phyloP scores from a whole-genome alignment of 2,888 invertebrate species.

The Mimas tiliae region DNA sequence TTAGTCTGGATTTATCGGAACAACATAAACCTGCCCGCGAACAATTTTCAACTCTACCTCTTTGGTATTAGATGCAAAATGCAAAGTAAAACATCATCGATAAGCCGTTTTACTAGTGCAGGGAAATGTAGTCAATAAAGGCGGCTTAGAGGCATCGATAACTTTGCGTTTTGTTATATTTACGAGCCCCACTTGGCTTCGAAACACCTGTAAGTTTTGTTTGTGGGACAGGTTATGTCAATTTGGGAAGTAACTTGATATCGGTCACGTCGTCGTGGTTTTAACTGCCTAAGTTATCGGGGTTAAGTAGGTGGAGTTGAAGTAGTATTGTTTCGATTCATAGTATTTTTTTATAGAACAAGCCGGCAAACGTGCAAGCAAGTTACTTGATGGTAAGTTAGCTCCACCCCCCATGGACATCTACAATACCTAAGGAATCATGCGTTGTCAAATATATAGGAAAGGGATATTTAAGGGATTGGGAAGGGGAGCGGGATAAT shows the following conservation, averaged over 20 bases:
- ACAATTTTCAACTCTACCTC: conserved; percentile 8
- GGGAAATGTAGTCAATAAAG: conserved; percentile 72
- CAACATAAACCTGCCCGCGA: background rate
- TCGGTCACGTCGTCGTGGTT: background rate
- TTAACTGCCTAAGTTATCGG: conserved; percentile 11
- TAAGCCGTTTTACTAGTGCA: conserved; percentile 60
- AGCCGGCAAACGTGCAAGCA: too few relatives aligned
- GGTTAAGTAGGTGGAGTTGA: background rate
- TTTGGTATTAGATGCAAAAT: conserved; percentile 42
- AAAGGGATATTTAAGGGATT: too few relatives aligned
- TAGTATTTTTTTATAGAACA: background rate
- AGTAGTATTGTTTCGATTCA: background rate
- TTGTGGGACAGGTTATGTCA: conserved; percentile 37
- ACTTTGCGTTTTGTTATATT: conserved; percentile 79
- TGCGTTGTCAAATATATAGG: too few relatives aligned
- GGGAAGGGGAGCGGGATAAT: too few relatives aligned
- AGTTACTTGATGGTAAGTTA: too few relatives aligned
- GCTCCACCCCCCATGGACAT: too few relatives aligned
- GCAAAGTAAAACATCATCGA: conserved; percentile 31
- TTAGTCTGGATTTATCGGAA: conserved; percentile 49
- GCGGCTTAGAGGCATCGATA: conserved; percentile 80
- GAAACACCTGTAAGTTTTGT: conserved; percentile 59
- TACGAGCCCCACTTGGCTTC: conserved; percentile 73
- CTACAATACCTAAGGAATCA: too few relatives aligned
- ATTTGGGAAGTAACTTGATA: conserved; percentile 8